Evolutionary conservation across 2,888 invertebrate species (phyloP).

Genomic region (Cremastinae sp.): DNA sequence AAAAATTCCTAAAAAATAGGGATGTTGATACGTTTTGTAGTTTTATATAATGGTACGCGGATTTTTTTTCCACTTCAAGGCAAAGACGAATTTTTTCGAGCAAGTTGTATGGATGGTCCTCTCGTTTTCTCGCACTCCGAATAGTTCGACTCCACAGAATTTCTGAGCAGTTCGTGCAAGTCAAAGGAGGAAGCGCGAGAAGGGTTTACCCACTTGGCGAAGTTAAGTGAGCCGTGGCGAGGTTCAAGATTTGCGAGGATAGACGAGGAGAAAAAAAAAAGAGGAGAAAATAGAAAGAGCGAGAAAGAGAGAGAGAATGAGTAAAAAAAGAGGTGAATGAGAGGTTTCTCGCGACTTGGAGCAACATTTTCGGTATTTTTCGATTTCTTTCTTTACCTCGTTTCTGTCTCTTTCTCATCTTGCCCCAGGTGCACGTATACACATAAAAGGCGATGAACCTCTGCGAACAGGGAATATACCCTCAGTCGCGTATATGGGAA

Average conservation of each 20-base stretch:
- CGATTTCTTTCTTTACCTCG: too few species aligned
- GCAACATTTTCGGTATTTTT: conserved; percentile 13
- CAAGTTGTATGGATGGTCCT: too few species aligned
- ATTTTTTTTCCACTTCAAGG: too few species aligned
- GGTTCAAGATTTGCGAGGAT: conserved; percentile 16
- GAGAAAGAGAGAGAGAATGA: conserved; percentile 4
- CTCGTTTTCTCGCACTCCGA: not conserved
- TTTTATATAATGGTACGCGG: too few species aligned
- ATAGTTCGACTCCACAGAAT: conserved; percentile 53
- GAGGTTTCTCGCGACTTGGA: conserved; percentile 38
- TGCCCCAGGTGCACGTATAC: not conserved
- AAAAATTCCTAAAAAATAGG: too few species aligned
- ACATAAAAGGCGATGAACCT: conserved; percentile 29
- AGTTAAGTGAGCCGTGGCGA: conserved; percentile 57
- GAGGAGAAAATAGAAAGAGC: conserved; percentile 14
- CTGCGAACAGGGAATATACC: conserved; percentile 23
- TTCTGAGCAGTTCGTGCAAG: conserved; percentile 53
- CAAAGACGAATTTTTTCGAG: too few species aligned
- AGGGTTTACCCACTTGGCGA: conserved; percentile 54
- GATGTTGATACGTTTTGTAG: too few species aligned
- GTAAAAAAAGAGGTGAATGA: conserved; percentile 3
- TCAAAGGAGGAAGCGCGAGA: conserved; percentile 20
- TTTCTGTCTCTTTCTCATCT: conserved; percentile 2
- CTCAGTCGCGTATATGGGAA: conserved; percentile 31
- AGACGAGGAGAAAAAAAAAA: not conserved